Conservation (phyloP, 2,797 vertebrate genomes). For the Melanogrammus aeglefinus region DNA sequence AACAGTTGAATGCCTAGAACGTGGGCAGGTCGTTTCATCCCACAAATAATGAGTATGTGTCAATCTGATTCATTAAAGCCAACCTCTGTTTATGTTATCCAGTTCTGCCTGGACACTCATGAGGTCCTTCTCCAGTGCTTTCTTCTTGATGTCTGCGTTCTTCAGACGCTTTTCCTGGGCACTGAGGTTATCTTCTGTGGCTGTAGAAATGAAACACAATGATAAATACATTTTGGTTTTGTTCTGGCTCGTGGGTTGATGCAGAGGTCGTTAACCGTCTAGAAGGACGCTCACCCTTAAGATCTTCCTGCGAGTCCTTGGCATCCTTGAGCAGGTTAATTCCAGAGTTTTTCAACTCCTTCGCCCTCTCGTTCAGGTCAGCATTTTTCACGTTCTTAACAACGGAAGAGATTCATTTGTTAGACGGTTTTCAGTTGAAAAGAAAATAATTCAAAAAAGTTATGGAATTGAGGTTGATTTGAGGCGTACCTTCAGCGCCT, state of each 20-base stretch:
- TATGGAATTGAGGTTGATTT: background rate
- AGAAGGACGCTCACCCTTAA: conserved; percentile 71
- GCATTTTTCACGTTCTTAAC: conserved; percentile 80
- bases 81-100: conserved; percentile 79
- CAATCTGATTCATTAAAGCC: background rate
- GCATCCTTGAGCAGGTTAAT: conserved; percentile 69
- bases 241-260: background rate
- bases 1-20: background rate
- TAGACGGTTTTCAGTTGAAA: background rate
- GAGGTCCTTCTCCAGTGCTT: conserved; percentile 71
- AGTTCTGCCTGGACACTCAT: conserved; percentile 66
- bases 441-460: background rate
- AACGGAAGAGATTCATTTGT: background rate
- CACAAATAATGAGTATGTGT: background rate
- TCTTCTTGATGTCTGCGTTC: conserved; percentile 73
- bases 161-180: conserved; percentile 73
- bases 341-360: conserved; percentile 73
- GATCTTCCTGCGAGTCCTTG: conserved; percentile 56
- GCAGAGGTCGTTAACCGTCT: background rate
- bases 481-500: conserved; percentile 79
- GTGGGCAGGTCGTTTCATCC: background rate
- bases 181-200: conserved; percentile 59
- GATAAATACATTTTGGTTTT: background rate
- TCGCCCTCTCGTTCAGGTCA: conserved; percentile 78
- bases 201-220: conserved; percentile 61